Evolutionary conservation across 2,888 invertebrate species (phyloP), one percentile per base, ranked within the genome.

Genomic region (Dolomedes plantarius): DNA sequence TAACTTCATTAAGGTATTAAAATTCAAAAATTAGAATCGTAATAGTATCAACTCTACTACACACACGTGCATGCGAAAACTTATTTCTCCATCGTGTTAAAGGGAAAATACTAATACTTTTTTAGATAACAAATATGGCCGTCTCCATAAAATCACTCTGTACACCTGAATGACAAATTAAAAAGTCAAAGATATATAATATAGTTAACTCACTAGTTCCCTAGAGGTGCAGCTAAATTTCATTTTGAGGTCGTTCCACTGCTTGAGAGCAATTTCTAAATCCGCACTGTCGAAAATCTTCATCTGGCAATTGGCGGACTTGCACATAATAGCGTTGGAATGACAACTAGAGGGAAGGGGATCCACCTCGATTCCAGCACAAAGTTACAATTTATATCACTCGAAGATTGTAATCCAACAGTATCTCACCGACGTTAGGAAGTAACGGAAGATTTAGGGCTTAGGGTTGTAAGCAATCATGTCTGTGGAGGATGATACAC

Each of bases 231-330:
- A 86, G 23, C 86, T 64, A 36, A 86, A 80, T 71, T 86, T 86
- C 86, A 86, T 86, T 50, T 86, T 86, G 31, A 86, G 62, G 67
- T 86, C 79, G 71, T 77, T 77, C 86, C 74, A 86, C 79, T 86
- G 86, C 73, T 86, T 86, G 31, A 86, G 71, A 31, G 86, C 86
- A 36, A 86, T 86, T 79, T 79, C 86, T 62, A 86, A 75, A 86
- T 86, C 86, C 28, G 71, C 65, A 75, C 86, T 79, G 73, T 86
- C 86, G 62, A 86, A 86, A 56, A 77, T 75, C 72, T 86, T 86
- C 86, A 86, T 86, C 65, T 73, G 72, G 41, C 86, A 86, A 75
- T 80, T 65, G n/a, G 86, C 73, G 19, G 86, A 86, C 41, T 86
- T 86, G 86, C 86, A 86, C 86, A 86, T 86, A 83, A 62, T 71